These are phyloP conservation scores for Halisarca cf. caerulea DNA, from an alignment of 37 sponge, comb jelly and placozoan genomes.

Conservation along the genomic window DNA sequence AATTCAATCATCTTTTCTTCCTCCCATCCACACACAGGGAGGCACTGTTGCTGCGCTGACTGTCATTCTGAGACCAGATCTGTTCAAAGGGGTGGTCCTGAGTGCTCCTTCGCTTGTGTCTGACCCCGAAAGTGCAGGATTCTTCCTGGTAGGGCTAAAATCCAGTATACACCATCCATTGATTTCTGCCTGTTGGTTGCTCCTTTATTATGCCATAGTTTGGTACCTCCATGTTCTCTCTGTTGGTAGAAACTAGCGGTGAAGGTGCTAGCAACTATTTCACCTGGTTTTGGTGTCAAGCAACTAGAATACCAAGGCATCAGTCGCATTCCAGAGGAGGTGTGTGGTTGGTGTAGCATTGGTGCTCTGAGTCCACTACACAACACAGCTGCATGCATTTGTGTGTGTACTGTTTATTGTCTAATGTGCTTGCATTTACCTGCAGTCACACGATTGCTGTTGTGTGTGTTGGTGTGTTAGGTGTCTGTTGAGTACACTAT, in stretches of 20 bases:
- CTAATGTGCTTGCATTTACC: too few species aligned
- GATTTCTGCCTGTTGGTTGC: too few species aligned
- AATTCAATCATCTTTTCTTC: too few species aligned
- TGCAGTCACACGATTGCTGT: too few species aligned
- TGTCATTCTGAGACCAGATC: constrained; percentile 15
- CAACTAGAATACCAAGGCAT: constrained; percentile 9
- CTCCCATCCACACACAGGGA: constrained; percentile 42
- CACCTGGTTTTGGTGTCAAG: constrained; percentile 31
- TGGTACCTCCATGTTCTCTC: neutral
- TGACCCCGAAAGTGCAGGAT: constrained; percentile 2
- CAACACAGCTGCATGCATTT: neutral
- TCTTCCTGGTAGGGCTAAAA: neutral
- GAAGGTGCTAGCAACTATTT: neutral
- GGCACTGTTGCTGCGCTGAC: constrained; percentile 49
- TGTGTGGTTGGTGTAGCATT: neutral
- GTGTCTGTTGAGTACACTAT: neutral
- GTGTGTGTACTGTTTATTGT: neutral
- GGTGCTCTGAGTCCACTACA: too few species aligned
- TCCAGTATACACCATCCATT: too few species aligned
- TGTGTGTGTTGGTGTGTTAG: neutral
- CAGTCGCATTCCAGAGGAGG: constrained; percentile 66
- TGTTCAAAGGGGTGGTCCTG: constrained; percentile 52
- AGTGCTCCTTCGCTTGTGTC: constrained; percentile 47
- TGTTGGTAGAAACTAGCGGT: constrained; percentile 21
- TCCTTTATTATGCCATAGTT: too few species aligned